Conservation (phyloP, 2,888 invertebrate genomes). For the Lissonota sp. region DNA sequence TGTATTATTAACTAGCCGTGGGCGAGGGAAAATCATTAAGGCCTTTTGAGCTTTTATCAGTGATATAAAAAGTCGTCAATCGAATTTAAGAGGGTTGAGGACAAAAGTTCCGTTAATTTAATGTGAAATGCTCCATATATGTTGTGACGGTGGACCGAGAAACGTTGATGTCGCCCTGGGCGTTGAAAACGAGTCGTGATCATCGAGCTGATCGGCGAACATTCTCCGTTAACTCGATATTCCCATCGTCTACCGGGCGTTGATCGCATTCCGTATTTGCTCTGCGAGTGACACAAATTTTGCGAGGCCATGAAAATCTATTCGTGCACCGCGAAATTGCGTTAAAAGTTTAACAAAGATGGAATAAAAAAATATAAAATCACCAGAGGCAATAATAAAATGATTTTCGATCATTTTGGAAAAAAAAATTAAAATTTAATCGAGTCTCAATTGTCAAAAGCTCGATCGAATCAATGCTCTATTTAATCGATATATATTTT, state of each 20-base stretch:
- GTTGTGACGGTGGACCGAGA: constrained; percentile 26
- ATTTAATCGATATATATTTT: constrained; percentile 1
- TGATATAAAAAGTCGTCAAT: too few species aligned
- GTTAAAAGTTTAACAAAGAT: background rate
- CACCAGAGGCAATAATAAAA: too few species aligned
- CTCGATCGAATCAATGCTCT: constrained; percentile 3
- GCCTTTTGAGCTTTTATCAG: too few species aligned
- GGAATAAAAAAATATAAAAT: too few species aligned
- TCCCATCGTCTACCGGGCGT: constrained; percentile 30
- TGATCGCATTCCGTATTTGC: constrained; percentile 35
- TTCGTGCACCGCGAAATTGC: background rate
- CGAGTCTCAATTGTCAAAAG: background rate
- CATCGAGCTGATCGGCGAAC: constrained; percentile 40
- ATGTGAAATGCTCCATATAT: background rate
- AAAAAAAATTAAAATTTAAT: background rate
- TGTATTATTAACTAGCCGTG: too few species aligned
- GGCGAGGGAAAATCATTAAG: too few species aligned
- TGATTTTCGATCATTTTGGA: too few species aligned
- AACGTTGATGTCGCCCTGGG: constrained; percentile 31
- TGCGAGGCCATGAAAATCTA: background rate
- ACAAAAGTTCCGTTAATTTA: background rate
- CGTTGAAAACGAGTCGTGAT: constrained; percentile 36
- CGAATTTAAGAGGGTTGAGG: too few species aligned
- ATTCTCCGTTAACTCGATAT: constrained; percentile 57
- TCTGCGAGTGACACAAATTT: constrained; percentile 10